These are phyloP conservation scores for Papilio polyxenes DNA, from an alignment of 1,140 invertebrate genomes.

Conservation along the genomic window DNA sequence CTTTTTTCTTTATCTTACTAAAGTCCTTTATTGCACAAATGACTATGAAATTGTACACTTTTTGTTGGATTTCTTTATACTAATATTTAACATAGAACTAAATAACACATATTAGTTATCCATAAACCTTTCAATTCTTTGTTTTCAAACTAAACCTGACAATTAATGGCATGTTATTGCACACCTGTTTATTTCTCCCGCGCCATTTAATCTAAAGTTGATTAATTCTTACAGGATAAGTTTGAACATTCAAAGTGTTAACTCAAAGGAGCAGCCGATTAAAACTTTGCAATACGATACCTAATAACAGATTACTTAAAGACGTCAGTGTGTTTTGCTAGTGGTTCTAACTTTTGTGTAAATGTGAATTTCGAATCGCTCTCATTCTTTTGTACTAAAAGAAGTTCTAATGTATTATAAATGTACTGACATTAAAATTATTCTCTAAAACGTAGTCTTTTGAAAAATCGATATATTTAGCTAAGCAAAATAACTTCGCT, in stretches of 20 bases:
- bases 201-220: not conserved
- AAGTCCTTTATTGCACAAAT: too few relatives aligned
- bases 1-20: too few relatives aligned
- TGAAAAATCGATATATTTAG: too few relatives aligned
- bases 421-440: too few relatives aligned
- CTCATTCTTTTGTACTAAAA: too few relatives aligned
- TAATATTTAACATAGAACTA: not conserved
- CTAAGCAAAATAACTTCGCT: too few relatives aligned
- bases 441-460: too few relatives aligned
- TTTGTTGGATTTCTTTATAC: not conserved
- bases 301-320: not conserved
- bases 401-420: too few relatives aligned
- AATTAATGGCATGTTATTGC: constrained; percentile 14
- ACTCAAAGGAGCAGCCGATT: not conserved
- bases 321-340: not conserved
- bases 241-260: constrained; percentile 13
- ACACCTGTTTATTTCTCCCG: not conserved
- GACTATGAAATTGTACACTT: too few relatives aligned
- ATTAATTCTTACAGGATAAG: not conserved
- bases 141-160: constrained; percentile 7
- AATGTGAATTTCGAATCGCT: too few relatives aligned
- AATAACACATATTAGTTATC: not conserved
- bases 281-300: constrained; percentile 1
- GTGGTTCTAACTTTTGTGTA: too few relatives aligned
- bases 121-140: not conserved